These are phyloP conservation scores for Cryptoprocta ferox DNA, from an alignment of 2,797 vertebrate species.

Conservation along the genomic window DNA sequence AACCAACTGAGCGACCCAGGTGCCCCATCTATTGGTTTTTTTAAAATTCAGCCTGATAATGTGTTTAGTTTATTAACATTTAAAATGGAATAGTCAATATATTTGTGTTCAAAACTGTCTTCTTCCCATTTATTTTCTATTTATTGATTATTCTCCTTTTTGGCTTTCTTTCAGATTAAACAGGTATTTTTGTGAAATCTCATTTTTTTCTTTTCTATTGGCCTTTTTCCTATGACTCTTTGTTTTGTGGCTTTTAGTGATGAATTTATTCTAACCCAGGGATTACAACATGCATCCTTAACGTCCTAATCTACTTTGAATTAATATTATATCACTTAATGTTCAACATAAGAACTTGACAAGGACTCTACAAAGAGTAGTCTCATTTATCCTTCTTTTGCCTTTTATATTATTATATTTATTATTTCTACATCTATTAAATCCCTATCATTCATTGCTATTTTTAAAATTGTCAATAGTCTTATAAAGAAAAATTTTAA, in stretches of 20 bases:
- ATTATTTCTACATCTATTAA: not conserved
- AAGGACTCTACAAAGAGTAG: not conserved
- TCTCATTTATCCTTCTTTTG: not conserved
- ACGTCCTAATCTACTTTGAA: conserved; percentile 30
- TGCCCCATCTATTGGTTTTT: not conserved
- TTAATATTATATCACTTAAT: not conserved
- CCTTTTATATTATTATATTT: not conserved
- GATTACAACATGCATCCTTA: not conserved
- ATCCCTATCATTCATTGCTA: not conserved
- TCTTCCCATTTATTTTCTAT: not conserved
- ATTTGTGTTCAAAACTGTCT: not conserved
- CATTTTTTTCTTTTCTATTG: not conserved
- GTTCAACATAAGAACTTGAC: conserved; percentile 26
- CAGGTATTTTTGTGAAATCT: not conserved
- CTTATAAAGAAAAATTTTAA: not conserved
- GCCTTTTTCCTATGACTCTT: not conserved
- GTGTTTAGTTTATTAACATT: not conserved
- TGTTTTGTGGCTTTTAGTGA: not conserved
- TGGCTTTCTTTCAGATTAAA: not conserved
- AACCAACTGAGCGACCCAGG: too few relatives aligned
- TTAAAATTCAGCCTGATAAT: not conserved
- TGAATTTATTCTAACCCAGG: not conserved
- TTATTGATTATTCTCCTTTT: not conserved
- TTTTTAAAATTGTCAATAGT: not conserved
- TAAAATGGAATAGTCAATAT: not conserved